phyloP scores from a whole-genome alignment of 2,888 invertebrate species.

The Dermolepida albohirtum region DNA sequence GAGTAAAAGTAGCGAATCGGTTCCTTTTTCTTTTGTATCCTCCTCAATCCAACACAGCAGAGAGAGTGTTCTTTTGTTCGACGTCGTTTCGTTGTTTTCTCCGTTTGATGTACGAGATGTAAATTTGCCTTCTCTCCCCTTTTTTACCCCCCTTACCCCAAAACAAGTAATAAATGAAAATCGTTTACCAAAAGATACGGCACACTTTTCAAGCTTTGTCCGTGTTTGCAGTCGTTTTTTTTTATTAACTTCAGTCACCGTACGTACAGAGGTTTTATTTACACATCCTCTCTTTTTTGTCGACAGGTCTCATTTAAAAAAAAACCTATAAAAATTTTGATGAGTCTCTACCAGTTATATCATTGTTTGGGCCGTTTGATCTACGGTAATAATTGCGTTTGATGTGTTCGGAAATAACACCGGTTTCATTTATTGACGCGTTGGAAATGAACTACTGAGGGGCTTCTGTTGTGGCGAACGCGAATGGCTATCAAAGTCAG shows the following conservation, averaged over 20 bases:
- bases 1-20: slow-evolving; percentile 41
- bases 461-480: too few species aligned
- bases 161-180: slow-evolving; percentile 41
- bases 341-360: slow-evolving; percentile 4
- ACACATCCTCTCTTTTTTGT: background rate
- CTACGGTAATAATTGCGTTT: slow-evolving; percentile 32
- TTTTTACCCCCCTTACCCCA: background rate
- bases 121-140: slow-evolving; percentile 23
- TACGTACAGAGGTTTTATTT: slow-evolving; percentile 13
- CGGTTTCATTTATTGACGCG: too few species aligned
- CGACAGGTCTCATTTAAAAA: slow-evolving; percentile 1
- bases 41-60: background rate
- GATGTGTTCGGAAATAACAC: slow-evolving; percentile 8
- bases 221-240: slow-evolving; percentile 7
- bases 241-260: slow-evolving; percentile 22
- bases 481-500: too few species aligned
- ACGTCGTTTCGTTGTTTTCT: slow-evolving; percentile 20
- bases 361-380: slow-evolving; percentile 30
- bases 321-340: slow-evolving; percentile 27
- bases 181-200: slow-evolving; percentile 31
- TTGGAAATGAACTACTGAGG: too few species aligned
- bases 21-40: slow-evolving; percentile 28
- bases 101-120: slow-evolving; percentile 39
- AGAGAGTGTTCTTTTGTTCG: slow-evolving; percentile 4
- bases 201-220: slow-evolving; percentile 32